Conservation (phyloP, 2,113 vertebrate species). For the Raja brachyura region DNA sequence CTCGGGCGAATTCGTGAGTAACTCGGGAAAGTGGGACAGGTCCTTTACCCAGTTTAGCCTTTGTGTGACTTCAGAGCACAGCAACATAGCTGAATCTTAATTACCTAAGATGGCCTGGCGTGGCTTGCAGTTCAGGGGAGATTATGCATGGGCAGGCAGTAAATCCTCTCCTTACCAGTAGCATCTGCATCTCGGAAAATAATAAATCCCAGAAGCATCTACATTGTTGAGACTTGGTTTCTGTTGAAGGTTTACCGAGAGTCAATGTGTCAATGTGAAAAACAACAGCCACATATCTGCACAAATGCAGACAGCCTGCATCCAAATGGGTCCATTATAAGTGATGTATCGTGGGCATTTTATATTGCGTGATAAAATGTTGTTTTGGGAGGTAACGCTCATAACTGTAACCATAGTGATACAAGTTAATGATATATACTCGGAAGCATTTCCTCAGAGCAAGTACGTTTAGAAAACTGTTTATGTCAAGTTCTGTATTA, state of each 20-base stretch:
- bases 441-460: neutral
- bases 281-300: neutral
- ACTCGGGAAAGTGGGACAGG: too few species aligned
- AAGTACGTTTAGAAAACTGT: neutral
- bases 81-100: too few species aligned
- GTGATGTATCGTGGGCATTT: neutral
- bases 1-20: too few species aligned
- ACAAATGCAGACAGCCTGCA: neutral
- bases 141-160: too few species aligned
- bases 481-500: neutral
- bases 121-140: too few species aligned
- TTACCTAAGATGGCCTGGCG: too few species aligned
- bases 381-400: constrained; percentile 9
- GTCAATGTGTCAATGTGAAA: neutral
- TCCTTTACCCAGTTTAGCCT: too few species aligned
- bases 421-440: constrained; percentile 12
- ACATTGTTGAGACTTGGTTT: too few species aligned
- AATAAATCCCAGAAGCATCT: neutral
- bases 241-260: neutral
- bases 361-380: constrained; percentile 15
- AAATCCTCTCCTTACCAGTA: too few species aligned
- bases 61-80: too few species aligned
- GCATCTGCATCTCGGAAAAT: too few species aligned
- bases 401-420: constrained; percentile 26
- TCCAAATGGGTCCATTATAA: constrained; percentile 14